Evolutionary conservation across 30 jellyfish, hydroid and myxozoan species (phyloP), one percentile per base, ranked within the genome.

Genomic region (Phacellophora camtschatica): DNA sequence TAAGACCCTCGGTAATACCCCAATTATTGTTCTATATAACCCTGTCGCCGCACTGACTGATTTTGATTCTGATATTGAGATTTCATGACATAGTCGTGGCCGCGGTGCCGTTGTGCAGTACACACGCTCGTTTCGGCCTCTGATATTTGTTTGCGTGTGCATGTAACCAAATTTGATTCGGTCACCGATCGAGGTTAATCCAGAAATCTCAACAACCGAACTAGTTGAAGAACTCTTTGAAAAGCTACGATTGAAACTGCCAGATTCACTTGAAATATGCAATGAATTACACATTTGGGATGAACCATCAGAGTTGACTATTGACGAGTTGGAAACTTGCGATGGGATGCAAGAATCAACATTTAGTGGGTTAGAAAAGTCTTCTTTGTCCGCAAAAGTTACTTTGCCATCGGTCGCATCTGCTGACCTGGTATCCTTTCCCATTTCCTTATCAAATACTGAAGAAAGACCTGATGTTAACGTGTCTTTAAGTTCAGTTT

Each of bases 1-100:
- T 20, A 94, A 73, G 42, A 81, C 96, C 8, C 49, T 29, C 0
- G 99, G 99, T 34, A 94, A 27, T 23, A 87, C 92, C 16, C 99
- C 99, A 31, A 94, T 81, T 5, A 94, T 88, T 34, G 99, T 94
- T 37, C 99, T 57, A 87, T 94, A 94, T 2, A 94, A 63, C 10
- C 99, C 99, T 1, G 99, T 86, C 11, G 99, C 89, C 5, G 96
- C 88, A 45, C 77, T 69, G 13, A 94, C 97, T 4, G 83, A 36
- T 45, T 77, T 61, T 19, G 90, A 43, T 49, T 94, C 99, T 20
- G 99, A 94, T 25, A 94, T 84, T 4, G 99, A 75, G 54, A 48
- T 51, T 28, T 83, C 57, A 55, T 58, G 77, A 8, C 36, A 41
- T 2, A 94, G 81, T 15, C 43, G 69, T 10, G 99, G 99, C 65